Conservation (phyloP, 2,888 invertebrate genomes). For the Epistrophe eligans region DNA sequence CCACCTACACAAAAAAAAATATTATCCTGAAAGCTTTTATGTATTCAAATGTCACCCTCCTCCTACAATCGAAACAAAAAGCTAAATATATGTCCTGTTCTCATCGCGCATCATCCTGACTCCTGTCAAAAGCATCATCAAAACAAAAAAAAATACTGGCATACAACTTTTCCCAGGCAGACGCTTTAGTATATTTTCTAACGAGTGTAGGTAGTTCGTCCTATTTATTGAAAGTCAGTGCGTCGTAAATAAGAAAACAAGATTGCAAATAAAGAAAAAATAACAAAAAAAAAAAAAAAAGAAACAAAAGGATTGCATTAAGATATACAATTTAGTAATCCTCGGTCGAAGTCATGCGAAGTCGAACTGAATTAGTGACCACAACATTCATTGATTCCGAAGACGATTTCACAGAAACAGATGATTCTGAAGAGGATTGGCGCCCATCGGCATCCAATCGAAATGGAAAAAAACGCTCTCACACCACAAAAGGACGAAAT, state of each 20-base stretch:
- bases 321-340: not conserved
- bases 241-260: slow-evolving; percentile 15
- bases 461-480: slow-evolving; percentile 79
- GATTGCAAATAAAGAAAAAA: not conserved
- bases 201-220: slow-evolving; percentile 40
- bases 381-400: slow-evolving; percentile 84
- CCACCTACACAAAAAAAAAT: not conserved
- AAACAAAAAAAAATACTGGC: slow-evolving; percentile 56
- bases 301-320: slow-evolving; percentile 1
- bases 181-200: slow-evolving; percentile 63
- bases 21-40: slow-evolving; percentile 48
- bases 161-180: slow-evolving; percentile 70
- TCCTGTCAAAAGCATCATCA: slow-evolving; percentile 71
- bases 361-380: slow-evolving; percentile 83
- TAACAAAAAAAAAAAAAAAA: slow-evolving; percentile 15
- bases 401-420: slow-evolving; percentile 83
- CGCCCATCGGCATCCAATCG: slow-evolving; percentile 80
- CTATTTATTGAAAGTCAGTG: slow-evolving; percentile 55
- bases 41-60: slow-evolving; percentile 31
- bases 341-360: slow-evolving; percentile 80
- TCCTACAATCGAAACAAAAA: slow-evolving; percentile 18
- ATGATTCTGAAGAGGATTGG: slow-evolving; percentile 84
- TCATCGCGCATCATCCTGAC: slow-evolving; percentile 54
- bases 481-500: slow-evolving; percentile 76
- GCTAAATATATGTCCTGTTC: slow-evolving; percentile 28